phyloP scores from a whole-genome alignment of 1,140 invertebrate species.

The Hycleus cichorii region DNA sequence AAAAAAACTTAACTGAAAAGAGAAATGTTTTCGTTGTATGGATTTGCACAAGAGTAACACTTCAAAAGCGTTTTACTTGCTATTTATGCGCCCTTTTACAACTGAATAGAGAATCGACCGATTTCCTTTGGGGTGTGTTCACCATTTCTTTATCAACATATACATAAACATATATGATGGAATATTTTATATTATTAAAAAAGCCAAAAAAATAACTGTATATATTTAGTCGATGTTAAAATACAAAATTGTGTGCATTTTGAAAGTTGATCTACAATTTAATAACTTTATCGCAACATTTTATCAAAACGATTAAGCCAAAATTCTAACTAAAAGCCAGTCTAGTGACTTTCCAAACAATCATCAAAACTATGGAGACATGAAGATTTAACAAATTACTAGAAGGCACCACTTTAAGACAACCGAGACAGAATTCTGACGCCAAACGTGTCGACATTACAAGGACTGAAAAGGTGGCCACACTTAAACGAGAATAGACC shows the following conservation, averaged over 20 bases:
- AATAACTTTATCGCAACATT: slow-evolving; percentile 1
- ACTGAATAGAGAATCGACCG: slow-evolving; percentile 10
- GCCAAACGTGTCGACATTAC: background rate
- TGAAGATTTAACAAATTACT: slow-evolving; percentile 20
- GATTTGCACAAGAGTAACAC: slow-evolving; percentile 11
- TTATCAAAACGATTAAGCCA: slow-evolving; percentile 7
- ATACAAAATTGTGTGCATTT: too few relatives aligned
- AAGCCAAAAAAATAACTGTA: background rate
- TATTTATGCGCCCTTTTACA: slow-evolving; percentile 12
- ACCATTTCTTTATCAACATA: background rate
- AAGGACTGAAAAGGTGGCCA: too few relatives aligned
- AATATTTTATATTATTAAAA: background rate
- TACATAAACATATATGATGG: background rate
- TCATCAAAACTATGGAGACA: background rate
- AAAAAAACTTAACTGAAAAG: background rate
- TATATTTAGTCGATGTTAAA: too few relatives aligned
- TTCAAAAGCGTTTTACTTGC: slow-evolving; percentile 9
- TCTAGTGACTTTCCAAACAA: slow-evolving; percentile 4
- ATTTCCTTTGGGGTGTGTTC: background rate
- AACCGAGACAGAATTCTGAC: slow-evolving; percentile 9
- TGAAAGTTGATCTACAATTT: too few relatives aligned
- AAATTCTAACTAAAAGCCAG: slow-evolving; percentile 19
- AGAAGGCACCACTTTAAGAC: background rate
- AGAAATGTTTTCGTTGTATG: slow-evolving; percentile 13
- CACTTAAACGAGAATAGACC: too few relatives aligned